These are phyloP conservation scores for Fulica atra DNA, from an alignment of 2,113 vertebrate species.

Conservation along the genomic window DNA sequence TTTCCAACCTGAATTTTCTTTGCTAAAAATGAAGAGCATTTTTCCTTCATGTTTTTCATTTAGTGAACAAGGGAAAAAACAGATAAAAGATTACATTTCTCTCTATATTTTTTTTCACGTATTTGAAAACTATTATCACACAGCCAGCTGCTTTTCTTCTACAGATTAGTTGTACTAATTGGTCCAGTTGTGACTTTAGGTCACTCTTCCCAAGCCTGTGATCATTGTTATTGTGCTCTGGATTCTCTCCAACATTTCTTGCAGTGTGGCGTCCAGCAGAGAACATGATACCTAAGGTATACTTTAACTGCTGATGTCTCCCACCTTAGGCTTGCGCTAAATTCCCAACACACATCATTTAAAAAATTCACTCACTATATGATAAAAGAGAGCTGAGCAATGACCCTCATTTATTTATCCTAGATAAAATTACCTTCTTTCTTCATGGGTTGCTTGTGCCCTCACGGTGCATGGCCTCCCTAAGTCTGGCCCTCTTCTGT, in stretches of 20 bases:
- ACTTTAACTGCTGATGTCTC: background rate
- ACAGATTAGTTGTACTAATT: background rate
- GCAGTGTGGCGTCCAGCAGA: background rate
- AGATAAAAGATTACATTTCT: background rate
- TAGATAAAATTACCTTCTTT: background rate
- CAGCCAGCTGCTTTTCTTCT: background rate
- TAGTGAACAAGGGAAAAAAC: background rate
- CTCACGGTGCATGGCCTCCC: rapidly evolving
- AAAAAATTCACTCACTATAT: background rate
- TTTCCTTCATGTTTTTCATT: background rate
- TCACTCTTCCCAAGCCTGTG: background rate
- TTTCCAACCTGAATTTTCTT: background rate
- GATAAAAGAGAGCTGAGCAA: background rate
- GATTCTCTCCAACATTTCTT: background rate
- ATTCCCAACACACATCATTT: background rate
- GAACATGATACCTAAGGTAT: background rate
- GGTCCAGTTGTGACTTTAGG: background rate
- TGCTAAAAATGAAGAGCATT: background rate
- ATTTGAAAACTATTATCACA: background rate
- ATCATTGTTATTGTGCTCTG: background rate
- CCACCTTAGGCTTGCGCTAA: rapidly evolving
- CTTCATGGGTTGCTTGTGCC: background rate
- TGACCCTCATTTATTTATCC: background rate
- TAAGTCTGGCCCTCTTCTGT: background rate
- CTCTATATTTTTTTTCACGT: background rate